phyloP scores from a whole-genome alignment of 2,888 invertebrate species.

The Rhingia rostrata region DNA sequence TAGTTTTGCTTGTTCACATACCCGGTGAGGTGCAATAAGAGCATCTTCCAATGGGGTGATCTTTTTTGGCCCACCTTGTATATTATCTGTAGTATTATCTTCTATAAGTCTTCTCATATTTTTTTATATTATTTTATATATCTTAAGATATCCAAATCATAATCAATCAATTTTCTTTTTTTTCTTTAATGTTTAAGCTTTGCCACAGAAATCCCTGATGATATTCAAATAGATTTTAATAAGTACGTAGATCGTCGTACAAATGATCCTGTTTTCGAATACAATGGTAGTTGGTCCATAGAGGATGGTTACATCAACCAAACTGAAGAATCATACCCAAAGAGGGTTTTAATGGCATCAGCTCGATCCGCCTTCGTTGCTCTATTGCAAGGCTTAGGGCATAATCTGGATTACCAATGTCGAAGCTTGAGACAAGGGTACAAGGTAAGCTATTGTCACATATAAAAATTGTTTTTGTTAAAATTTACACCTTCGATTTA shows the following conservation, averaged over 20 bases:
- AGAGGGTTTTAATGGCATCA: slow-evolving; percentile 87
- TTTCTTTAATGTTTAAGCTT: slow-evolving; percentile 63
- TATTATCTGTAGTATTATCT: no score
- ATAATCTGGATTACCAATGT: slow-evolving; percentile 88
- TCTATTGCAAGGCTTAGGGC: slow-evolving; percentile 85
- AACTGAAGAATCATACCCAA: slow-evolving; percentile 87
- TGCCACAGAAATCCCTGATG: slow-evolving; percentile 78
- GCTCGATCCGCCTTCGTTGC: slow-evolving; percentile 87
- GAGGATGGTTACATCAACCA: slow-evolving; percentile 85
- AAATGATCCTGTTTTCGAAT: slow-evolving; percentile 73
- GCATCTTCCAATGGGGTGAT: no score
- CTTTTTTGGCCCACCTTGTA: no score
- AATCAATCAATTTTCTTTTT: no score
- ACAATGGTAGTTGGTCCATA: slow-evolving; percentile 84
- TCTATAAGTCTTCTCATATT: background rate
- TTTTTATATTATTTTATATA: background rate
- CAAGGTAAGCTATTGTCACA: slow-evolving; percentile 82
- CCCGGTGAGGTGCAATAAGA: no score
- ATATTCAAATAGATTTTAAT: slow-evolving; percentile 78
- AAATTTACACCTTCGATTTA: background rate
- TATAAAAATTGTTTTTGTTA: no score
- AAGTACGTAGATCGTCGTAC: slow-evolving; percentile 78
- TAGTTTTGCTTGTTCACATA: no score
- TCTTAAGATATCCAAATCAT: no score
- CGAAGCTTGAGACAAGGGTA: slow-evolving; percentile 89